A percentile compares a stretch with the other conserved stretches of the same genome.
Evolutionary conservation across 2,113 vertebrate species (phyloP).

Genomic region (Oceanites oceanicus): DNA sequence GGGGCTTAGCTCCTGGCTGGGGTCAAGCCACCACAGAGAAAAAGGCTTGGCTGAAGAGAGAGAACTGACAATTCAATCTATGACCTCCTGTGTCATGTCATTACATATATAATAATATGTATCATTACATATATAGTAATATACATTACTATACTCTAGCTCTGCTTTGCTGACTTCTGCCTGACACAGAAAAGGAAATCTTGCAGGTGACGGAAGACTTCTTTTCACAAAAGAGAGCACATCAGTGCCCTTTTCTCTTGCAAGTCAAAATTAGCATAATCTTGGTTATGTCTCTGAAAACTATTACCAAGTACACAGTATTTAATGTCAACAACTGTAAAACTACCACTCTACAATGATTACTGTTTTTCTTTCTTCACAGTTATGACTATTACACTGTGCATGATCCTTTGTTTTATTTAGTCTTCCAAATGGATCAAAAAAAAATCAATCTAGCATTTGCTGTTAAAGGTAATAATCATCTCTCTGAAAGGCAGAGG

Average conservation of each 20-base stretch:
- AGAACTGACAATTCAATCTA: neutral
- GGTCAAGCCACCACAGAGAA: neutral
- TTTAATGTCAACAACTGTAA: neutral
- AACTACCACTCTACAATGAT: neutral
- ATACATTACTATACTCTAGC: neutral
- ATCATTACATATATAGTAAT: too few species aligned
- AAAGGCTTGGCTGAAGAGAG: neutral
- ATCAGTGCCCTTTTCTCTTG: neutral
- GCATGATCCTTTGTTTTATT: neutral
- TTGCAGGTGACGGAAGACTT: neutral
- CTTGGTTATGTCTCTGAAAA: neutral
- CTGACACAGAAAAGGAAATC: neutral
- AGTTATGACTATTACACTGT: neutral
- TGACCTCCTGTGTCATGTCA: neutral
- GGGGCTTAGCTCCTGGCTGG: neutral
- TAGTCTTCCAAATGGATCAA: neutral
- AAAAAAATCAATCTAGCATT: neutral
- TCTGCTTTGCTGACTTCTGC: neutral
- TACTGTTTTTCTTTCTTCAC: neutral
- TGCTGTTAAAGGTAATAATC: neutral
- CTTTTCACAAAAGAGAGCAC: neutral
- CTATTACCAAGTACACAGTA: neutral
- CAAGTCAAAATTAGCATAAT: neutral
- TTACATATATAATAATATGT: too few species aligned
- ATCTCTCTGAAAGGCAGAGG: neutral